Evolutionary conservation across 2,888 invertebrate species (phyloP).

Genomic region (Leucophenga maculata): DNA sequence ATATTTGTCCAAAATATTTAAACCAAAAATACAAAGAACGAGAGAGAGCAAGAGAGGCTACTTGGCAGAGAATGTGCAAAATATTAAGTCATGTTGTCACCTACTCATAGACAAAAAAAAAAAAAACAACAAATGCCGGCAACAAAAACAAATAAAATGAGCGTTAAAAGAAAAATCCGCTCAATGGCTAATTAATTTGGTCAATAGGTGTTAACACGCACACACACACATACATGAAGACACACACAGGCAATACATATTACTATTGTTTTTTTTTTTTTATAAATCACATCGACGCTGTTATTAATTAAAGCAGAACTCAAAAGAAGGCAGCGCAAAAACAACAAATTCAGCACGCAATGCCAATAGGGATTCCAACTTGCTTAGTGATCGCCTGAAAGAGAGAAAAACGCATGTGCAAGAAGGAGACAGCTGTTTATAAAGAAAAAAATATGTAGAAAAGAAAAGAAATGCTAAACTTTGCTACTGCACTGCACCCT

Average conservation of each 20-base stretch:
- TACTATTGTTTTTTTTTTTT: no score
- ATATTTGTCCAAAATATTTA: no score
- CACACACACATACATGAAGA: no score
- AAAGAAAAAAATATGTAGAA: no score
- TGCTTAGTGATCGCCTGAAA: neutral
- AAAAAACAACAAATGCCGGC: no score
- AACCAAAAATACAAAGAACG: no score
- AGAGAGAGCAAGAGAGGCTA: no score
- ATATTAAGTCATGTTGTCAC: no score
- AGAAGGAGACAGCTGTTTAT: neutral
- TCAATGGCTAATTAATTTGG: slow-evolving; percentile 36
- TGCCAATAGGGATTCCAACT: neutral
- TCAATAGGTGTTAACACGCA: slow-evolving; percentile 18
- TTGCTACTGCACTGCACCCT: neutral
- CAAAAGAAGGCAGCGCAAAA: slow-evolving; percentile 7
- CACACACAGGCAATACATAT: neutral
- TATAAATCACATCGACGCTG: neutral
- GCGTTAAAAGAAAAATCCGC: neutral
- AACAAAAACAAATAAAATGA: neutral
- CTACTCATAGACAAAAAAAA: no score
- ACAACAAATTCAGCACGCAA: slow-evolving; percentile 21
- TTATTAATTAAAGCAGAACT: neutral
- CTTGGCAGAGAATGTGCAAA: no score
- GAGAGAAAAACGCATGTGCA: no score
- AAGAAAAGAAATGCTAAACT: no score